phyloP scores from a whole-genome alignment of 2,113 vertebrate genomes.

The Apteryx mantelli region DNA sequence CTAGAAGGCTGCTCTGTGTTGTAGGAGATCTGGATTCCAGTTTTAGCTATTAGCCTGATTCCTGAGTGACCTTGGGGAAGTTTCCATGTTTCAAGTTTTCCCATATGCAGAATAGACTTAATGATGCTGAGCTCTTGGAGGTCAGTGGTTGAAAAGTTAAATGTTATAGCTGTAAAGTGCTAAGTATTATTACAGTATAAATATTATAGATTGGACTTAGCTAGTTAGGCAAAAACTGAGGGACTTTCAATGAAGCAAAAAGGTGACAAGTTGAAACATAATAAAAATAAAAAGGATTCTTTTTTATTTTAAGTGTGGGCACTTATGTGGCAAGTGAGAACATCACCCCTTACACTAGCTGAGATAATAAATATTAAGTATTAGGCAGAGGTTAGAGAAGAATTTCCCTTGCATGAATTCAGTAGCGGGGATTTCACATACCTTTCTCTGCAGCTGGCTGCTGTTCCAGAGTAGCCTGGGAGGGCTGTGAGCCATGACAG shows the following conservation, averaged over 20 bases:
- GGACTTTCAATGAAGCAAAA: background rate
- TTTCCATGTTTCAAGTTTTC: background rate
- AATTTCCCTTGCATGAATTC: rapidly evolving
- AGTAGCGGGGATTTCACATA: background rate
- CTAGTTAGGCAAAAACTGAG: background rate
- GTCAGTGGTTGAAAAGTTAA: background rate
- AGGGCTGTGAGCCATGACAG: background rate
- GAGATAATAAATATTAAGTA: background rate
- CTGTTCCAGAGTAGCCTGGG: background rate
- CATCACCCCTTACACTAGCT: background rate
- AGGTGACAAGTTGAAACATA: background rate
- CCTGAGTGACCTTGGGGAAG: background rate
- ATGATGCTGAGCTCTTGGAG: background rate
- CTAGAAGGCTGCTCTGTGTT: background rate
- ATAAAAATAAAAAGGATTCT: background rate
- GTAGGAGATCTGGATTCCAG: background rate
- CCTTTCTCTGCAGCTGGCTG: background rate
- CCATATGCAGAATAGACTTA: background rate
- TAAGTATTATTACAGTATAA: background rate
- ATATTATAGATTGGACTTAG: background rate
- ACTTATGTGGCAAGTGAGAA: background rate
- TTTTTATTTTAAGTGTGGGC: background rate
- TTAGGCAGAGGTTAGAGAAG: background rate
- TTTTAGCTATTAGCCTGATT: background rate
- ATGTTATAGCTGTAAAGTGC: background rate